Evolutionary conservation across 2,888 invertebrate species (phyloP).

Genomic region (Chaitophorus viminalis): DNA sequence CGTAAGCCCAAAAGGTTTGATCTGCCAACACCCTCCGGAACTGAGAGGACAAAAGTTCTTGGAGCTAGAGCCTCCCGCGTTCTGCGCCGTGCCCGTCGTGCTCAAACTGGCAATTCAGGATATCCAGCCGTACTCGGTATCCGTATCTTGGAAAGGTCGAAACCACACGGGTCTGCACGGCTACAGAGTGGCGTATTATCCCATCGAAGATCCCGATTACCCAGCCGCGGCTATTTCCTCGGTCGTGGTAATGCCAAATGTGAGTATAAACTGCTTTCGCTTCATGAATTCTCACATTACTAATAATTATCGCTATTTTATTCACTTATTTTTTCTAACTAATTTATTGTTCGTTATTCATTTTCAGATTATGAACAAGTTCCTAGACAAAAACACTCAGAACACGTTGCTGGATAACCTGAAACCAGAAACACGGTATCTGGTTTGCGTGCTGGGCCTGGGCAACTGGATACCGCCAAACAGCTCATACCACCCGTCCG

Average conservation of each 20-base stretch:
- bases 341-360: conserved; percentile 26
- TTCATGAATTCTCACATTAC: background rate
- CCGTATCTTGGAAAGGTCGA: conserved; percentile 85
- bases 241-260: background rate
- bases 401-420: conserved; percentile 80
- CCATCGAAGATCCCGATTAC: conserved; percentile 68
- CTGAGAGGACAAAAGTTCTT: conserved; percentile 80
- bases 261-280: background rate
- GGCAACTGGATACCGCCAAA: conserved; percentile 75
- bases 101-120: conserved; percentile 87
- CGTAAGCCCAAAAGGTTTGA: conserved; percentile 68
- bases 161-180: conserved; percentile 86
- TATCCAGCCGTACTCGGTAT: conserved; percentile 85
- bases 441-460: conserved; percentile 87
- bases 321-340: background rate
- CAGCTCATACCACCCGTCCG: conserved; percentile 65
- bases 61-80: conserved; percentile 81
- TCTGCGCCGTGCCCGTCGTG: conserved; percentile 86
- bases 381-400: conserved; percentile 78
- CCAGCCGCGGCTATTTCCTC: conserved; percentile 69
- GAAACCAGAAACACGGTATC: conserved; percentile 82
- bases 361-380: conserved; percentile 78
- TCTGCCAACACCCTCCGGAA: conserved; percentile 86
- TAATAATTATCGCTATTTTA: background rate
- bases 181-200: conserved; percentile 86